Percentiles rank a stretch among this genome's conserved stretches.
Evolutionary conservation across 2,113 vertebrate genomes (phyloP).

Genomic region (Ctenomys sociabilis): DNA sequence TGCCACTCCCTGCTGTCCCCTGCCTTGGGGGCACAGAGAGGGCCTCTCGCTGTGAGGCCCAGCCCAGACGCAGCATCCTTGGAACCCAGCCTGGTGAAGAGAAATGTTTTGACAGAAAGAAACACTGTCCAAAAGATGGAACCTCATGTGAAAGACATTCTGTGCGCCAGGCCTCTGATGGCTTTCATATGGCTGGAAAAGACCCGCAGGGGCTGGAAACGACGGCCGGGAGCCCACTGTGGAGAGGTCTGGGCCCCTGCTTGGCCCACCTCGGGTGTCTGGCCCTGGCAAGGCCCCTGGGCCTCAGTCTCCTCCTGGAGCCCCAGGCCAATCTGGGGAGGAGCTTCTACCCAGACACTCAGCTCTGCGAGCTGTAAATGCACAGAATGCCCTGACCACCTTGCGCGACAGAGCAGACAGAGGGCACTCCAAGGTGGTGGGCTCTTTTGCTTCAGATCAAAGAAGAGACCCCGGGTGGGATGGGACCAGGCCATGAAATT

Average conservation of each 20-base stretch:
- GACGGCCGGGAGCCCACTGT: fast-evolving
- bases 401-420: no score
- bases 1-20: neutral
- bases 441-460: fast-evolving
- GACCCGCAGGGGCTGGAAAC: neutral
- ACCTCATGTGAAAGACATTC: neutral
- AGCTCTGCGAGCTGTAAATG: neutral
- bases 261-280: fast-evolving
- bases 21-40: neutral
- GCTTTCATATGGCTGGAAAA: slow-evolving; percentile 55
- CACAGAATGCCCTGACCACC: neutral
- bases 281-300: neutral
- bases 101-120: slow-evolving; percentile 37
- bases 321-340: no score
- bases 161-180: neutral
- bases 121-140: slow-evolving; percentile 6
- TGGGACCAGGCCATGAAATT: neutral
- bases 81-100: neutral
- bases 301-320: neutral
- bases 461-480: fast-evolving
- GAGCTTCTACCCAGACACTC: neutral
- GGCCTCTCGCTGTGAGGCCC: neutral
- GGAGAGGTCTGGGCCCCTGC: no score
- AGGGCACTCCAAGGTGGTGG: neutral
- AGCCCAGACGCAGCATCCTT: neutral